Conservation (phyloP, 2,888 invertebrate genomes). For the Anagyrus pseudococci region DNA sequence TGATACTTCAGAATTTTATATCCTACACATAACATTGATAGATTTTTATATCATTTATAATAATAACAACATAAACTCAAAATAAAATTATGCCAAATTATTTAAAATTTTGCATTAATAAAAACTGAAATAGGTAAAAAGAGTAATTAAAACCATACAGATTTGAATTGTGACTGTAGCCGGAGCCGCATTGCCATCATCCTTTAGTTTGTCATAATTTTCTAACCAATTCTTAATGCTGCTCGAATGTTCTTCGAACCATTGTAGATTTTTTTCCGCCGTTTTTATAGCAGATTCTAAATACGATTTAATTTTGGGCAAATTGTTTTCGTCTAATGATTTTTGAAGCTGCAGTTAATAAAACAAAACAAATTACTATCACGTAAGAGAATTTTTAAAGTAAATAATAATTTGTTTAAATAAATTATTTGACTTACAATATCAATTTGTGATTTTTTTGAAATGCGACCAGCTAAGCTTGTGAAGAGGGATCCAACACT, state of each 20-base stretch:
- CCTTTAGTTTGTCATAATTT: constrained; percentile 2
- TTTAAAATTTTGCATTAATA: too few relatives aligned
- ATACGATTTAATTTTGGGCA: background rate
- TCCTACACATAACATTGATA: too few relatives aligned
- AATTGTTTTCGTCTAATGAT: constrained; percentile 22
- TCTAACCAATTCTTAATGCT: constrained; percentile 38
- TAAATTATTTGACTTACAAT: constrained; percentile 40
- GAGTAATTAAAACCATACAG: background rate
- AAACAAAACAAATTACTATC: constrained; percentile 5
- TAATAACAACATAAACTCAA: too few relatives aligned
- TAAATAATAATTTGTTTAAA: background rate
- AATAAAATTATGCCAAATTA: too few relatives aligned
- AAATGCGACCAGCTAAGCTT: constrained; percentile 41
- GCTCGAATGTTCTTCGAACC: constrained; percentile 26
- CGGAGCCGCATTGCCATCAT: background rate
- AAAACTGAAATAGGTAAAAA: background rate
- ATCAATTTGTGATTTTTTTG: constrained; percentile 39
- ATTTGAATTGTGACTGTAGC: background rate
- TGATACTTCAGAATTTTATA: too few relatives aligned
- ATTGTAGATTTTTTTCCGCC: constrained; percentile 38
- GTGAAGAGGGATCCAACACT: constrained; percentile 43
- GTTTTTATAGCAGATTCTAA: constrained; percentile 12
- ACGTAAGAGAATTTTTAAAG: background rate
- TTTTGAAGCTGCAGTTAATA: constrained; percentile 39
- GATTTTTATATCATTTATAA: too few relatives aligned